Conservation (phyloP, 2,113 vertebrate species). For the Proteles cristata region DNA sequence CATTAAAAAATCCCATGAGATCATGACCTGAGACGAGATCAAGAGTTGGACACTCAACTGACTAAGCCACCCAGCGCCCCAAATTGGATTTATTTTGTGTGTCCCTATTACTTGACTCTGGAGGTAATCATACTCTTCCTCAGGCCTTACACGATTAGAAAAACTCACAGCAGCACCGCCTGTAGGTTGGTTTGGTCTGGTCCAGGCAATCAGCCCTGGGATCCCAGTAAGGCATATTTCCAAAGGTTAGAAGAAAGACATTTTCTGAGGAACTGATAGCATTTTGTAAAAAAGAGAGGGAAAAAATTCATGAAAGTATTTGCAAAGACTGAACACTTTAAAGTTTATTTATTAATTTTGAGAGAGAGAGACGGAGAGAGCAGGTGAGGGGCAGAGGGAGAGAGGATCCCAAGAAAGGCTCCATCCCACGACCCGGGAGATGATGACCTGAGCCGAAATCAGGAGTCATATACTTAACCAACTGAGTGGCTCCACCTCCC, state of each 20-base stretch:
- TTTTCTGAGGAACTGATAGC: conserved; percentile 9
- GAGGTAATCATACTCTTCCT: not conserved
- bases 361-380: not conserved
- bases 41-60: too few relatives aligned
- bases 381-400: not conserved
- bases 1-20: too few relatives aligned
- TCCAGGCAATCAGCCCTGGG: conserved; percentile 32
- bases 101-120: conserved; percentile 20
- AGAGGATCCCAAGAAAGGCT: not conserved
- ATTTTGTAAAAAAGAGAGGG: not conserved
- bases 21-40: too few relatives aligned
- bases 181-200: conserved; percentile 66
- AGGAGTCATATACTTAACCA: not conserved
- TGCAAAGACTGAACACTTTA: not conserved
- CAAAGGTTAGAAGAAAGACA: conserved; percentile 45
- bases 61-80: too few relatives aligned
- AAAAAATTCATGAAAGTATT: not conserved
- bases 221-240: conserved; percentile 41
- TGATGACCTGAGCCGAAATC: not conserved
- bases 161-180: conserved; percentile 52
- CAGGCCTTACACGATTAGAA: conserved; percentile 45
- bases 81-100: not conserved
- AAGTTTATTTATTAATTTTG: not conserved
- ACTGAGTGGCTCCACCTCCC: too few relatives aligned
- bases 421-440: not conserved